Base-by-base conservation (phyloP, 2,113 vertebrate genomes). In the Bostrychus sinensis region DNA sequence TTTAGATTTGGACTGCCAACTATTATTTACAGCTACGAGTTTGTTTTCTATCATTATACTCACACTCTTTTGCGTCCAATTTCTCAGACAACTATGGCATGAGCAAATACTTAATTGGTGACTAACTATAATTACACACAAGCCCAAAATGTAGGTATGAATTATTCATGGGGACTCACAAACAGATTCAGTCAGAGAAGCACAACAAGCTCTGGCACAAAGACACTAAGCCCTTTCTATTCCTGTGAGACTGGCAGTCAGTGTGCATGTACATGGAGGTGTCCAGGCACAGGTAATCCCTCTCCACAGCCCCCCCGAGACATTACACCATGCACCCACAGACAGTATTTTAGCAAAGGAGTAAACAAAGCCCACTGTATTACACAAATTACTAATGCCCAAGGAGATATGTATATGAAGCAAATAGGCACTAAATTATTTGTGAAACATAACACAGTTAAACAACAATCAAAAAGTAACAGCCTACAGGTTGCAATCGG, bases 71-170 rank as follows among this genome's bases (percentile, higher is more conserved):
- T 61, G 36, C 22, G 4, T 22, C 56, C 74, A 81, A 86, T 82
- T 77, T 71, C 71, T 61, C 55, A 28, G 72, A 85, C 59, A 62
- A 70, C 54, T 53, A 70, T 45, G 36, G 55, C 17, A 26, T 77
- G 76, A 72, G 70, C 75, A 82, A 89, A 86, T 71, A 73, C 78
- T 81, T 87, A 37, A 88, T 87, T 86, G 85, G 62, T 77, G 65
- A 78, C 77, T 73, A 82, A 86, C 62, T 72, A 87, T 85, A 85
- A 90, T 89, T 82, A 86, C 46, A 26, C 70, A 80, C 46, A 76
- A 83, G 39, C 55, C 78, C 36, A 72, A 79, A 79, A 74, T 65
- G 51, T 62, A 39, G 55, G 9, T 48, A 81, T 91, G 75, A 89
- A 89, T 90, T 81, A 90, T 91, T 91, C 65, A 90, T 71, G 28